Percentiles rank a stretch among this genome's conserved stretches.
phyloP scores from a whole-genome alignment of 1,140 invertebrate species.

The Prorops nasuta region DNA sequence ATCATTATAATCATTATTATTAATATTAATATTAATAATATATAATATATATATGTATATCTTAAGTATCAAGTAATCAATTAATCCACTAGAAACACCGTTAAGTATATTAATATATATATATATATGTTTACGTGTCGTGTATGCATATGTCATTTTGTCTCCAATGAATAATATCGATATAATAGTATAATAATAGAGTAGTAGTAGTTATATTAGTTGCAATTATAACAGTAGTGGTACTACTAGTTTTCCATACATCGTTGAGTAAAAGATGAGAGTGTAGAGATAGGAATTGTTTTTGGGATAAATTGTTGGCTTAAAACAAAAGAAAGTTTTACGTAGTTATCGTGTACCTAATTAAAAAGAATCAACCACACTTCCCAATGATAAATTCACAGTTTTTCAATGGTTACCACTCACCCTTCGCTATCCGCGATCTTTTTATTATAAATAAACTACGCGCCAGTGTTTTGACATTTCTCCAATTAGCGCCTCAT shows the following conservation, averaged over 20 bases:
- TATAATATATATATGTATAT: slow-evolving; percentile 19
- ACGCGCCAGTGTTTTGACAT: too few species aligned
- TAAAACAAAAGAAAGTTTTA: too few species aligned
- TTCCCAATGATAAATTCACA: too few species aligned
- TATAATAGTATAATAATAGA: slow-evolving; percentile 25
- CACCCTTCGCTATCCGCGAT: too few species aligned
- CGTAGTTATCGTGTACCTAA: too few species aligned
- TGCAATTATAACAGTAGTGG: slow-evolving; percentile 9
- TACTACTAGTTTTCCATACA: not conserved
- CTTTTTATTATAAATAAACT: too few species aligned
- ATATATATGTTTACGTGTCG: slow-evolving; percentile 19
- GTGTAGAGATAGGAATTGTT: not conserved
- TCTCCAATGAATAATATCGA: slow-evolving; percentile 27
- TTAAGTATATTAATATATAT: slow-evolving; percentile 47
- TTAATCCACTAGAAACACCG: slow-evolving; percentile 50
- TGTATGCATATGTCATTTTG: slow-evolving; percentile 1
- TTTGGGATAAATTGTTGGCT: not conserved
- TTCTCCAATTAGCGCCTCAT: too few species aligned
- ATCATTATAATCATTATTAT: slow-evolving; percentile 41
- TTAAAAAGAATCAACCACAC: too few species aligned
- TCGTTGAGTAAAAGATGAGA: not conserved
- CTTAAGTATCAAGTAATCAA: slow-evolving; percentile 54
- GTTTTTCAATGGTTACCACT: too few species aligned
- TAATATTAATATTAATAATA: slow-evolving; percentile 34
- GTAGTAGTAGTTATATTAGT: slow-evolving; percentile 8